Evolutionary conservation across 2,113 vertebrate genomes (phyloP).

Genomic region (Aegithalos caudatus): DNA sequence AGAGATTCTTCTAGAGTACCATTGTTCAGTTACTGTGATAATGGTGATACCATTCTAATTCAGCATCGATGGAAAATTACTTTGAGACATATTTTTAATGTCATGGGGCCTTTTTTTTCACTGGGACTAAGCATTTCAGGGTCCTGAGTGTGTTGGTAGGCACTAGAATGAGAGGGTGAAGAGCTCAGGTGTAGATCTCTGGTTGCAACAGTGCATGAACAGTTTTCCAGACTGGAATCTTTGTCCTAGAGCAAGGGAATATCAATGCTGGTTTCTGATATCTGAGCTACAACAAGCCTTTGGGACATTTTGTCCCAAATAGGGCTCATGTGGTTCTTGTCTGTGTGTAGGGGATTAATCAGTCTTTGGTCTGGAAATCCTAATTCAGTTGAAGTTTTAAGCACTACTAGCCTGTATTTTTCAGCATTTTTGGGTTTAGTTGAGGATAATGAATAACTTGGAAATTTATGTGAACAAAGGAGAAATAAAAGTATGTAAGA

Average conservation of each 20-base stretch:
- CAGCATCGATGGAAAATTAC: background rate
- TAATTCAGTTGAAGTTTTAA: background rate
- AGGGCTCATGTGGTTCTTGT: rapidly evolving
- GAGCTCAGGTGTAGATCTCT: background rate
- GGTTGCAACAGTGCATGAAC: background rate
- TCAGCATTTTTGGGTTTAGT: background rate
- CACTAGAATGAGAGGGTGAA: background rate
- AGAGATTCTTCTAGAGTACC: background rate
- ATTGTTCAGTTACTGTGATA: background rate
- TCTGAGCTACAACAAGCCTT: background rate
- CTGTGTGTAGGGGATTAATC: background rate
- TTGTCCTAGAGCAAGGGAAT: background rate
- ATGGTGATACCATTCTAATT: background rate
- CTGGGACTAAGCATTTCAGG: background rate
- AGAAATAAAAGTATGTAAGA: background rate
- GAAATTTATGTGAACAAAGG: background rate
- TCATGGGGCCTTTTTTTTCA: background rate
- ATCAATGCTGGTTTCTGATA: background rate
- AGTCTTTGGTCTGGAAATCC: background rate
- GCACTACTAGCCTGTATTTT: background rate
- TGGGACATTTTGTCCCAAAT: background rate
- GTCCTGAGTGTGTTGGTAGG: background rate
- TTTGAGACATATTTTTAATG: background rate
- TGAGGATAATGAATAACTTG: background rate
- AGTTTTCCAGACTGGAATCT: background rate